Percentiles rank a stretch among this genome's conserved stretches.
Evolutionary conservation across 2,888 invertebrate genomes (phyloP).

Genomic region (Strigamia crassipes): DNA sequence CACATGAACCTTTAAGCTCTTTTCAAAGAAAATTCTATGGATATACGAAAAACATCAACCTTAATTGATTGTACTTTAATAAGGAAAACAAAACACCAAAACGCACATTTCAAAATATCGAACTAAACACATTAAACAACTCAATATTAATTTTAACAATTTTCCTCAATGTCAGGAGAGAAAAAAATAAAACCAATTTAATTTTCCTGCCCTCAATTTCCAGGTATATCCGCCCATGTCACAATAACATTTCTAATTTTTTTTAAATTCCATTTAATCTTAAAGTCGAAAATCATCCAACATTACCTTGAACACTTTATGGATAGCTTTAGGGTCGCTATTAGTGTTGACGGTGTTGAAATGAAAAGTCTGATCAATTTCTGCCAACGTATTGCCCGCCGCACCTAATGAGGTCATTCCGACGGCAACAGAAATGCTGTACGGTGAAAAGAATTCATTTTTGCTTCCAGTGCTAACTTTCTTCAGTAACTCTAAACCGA

Average conservation of each 20-base stretch:
- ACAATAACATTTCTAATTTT: background rate
- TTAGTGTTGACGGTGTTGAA: conserved; percentile 17
- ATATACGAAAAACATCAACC: too few species aligned
- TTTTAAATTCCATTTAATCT: background rate
- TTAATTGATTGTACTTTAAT: too few species aligned
- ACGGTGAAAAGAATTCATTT: conserved; percentile 39
- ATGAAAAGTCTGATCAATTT: conserved; percentile 38
- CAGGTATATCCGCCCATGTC: background rate
- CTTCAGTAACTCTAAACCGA: background rate
- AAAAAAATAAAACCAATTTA: background rate
- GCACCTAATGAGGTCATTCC: conserved; percentile 44
- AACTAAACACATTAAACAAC: too few species aligned
- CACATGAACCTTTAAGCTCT: too few species aligned
- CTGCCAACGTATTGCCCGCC: conserved; percentile 19
- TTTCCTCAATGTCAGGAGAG: background rate
- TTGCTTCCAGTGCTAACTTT: background rate
- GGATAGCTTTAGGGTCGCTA: conserved; percentile 29
- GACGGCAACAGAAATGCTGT: conserved; percentile 32
- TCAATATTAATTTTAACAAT: background rate
- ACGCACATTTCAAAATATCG: too few species aligned
- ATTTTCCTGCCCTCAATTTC: background rate
- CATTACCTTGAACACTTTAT: conserved; percentile 24
- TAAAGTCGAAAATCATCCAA: background rate
- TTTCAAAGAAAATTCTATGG: too few species aligned
- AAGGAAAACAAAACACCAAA: too few species aligned